Evolutionary conservation across 1,140 invertebrate species (phyloP), one percentile per base, ranked within the genome.

Genomic region (Bombus fervidus): DNA sequence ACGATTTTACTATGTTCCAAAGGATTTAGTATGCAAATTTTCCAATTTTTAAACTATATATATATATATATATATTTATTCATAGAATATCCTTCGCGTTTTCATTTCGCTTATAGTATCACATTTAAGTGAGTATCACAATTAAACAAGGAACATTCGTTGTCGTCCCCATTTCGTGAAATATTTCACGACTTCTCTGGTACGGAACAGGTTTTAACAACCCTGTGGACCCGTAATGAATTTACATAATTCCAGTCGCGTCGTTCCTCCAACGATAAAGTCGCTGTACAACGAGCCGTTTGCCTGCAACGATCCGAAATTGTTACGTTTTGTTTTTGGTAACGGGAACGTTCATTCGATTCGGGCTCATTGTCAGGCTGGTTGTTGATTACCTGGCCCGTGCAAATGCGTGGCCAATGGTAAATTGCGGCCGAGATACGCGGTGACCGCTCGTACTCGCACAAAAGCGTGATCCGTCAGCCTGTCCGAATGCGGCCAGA

Each of bases 341-440:
- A 83, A 89, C 84, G 88, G 88, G 31, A 81, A 59, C 41, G 72
- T 47, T 77, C 69, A 83, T 71, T 83, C 62, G 57, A 86, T 83
- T 78, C 53, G 34, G 53, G 28, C 74, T 83, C 85, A 71, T 83
- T 76, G 85, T 86, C 73, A 57, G 53, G 10, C 12, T n/a, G 81
- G 57, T 87, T 90, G 85, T 90, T 87, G 89, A 90, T 90, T 90
- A 90, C 88, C 89, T 69, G 78, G 80, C 64, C 62, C 59, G 81
- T 66, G 86, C 64, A 87, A 90, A 90, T 87, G 86, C 82, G 85
- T 87, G 81, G 88, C 74, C 88, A 39, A 73, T 59, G 69, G 88
- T 90, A 89, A 87, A 90, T 87, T 90, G 89, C 68, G 86, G 47
- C 59, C 81, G 80, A 72, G 80, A 71, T 68, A 74, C 69, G 80